phyloP scores from a whole-genome alignment of 2,797 vertebrate species.

The Mus minutoides region DNA sequence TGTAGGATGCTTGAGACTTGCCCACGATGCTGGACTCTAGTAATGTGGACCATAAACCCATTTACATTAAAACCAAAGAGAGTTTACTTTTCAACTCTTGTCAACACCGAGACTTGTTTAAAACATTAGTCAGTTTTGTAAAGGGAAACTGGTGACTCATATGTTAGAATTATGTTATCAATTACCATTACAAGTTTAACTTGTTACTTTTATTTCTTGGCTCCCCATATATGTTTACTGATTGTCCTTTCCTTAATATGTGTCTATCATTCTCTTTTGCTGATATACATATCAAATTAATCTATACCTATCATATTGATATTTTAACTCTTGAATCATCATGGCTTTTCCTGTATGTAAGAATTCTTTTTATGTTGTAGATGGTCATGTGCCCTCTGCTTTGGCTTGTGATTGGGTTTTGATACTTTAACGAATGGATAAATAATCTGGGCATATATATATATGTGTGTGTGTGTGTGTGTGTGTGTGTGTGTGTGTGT shows the following conservation, averaged over 20 bases:
- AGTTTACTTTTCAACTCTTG: not conserved
- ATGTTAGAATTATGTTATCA: slow-evolving; percentile 32
- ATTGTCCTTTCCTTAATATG: slow-evolving; percentile 28
- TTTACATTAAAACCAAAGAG: not conserved
- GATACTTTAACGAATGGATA: not conserved
- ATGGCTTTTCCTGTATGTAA: not conserved
- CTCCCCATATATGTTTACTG: not conserved
- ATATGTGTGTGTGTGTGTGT: too few relatives aligned
- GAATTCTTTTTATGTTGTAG: not conserved
- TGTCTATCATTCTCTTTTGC: not conserved
- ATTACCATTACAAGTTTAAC: slow-evolving; percentile 34
- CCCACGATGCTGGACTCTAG: not conserved
- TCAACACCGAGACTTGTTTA: not conserved
- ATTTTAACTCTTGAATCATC: not conserved
- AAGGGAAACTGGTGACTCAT: not conserved
- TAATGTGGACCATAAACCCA: not conserved
- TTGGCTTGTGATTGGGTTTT: slow-evolving; percentile 16
- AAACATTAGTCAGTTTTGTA: not conserved
- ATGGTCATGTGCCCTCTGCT: not conserved
- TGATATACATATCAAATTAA: not conserved
- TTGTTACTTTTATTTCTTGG: slow-evolving; percentile 14
- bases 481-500: too few relatives aligned
- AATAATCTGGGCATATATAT: not conserved
- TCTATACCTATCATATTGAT: not conserved
- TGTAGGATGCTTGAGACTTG: not conserved